Conservation (phyloP, 2,113 vertebrate species). For the Epinephelus moara region DNA sequence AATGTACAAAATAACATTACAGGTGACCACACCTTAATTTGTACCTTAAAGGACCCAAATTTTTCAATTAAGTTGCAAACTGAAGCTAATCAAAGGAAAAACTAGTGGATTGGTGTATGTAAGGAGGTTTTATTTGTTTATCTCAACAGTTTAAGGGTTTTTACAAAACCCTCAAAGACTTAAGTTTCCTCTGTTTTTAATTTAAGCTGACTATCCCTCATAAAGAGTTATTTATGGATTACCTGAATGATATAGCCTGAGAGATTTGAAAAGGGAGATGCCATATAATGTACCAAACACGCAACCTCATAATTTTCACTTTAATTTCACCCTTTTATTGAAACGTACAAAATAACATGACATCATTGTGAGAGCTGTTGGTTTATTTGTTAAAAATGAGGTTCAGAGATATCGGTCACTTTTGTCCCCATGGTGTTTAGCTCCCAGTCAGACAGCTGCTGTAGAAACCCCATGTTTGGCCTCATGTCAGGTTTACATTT, state of each 20-base stretch:
- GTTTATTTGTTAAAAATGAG: constrained; percentile 70
- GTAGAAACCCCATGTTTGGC: constrained; percentile 86
- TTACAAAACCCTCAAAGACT: not conserved
- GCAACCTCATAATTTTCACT: too few relatives aligned
- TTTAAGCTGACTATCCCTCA: too few relatives aligned
- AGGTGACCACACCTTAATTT: too few relatives aligned
- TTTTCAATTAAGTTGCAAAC: too few relatives aligned
- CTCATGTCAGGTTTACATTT: constrained; percentile 86
- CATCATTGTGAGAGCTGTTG: accelerated
- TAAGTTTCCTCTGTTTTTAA: not conserved
- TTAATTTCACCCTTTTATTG: not conserved
- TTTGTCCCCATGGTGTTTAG: constrained; percentile 47
- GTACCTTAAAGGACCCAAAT: too few relatives aligned
- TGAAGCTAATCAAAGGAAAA: too few relatives aligned
- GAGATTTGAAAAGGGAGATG: not conserved
- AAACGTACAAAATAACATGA: not conserved
- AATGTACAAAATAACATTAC: not conserved
- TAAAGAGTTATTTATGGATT: not conserved
- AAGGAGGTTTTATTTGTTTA: not conserved
- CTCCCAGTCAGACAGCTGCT: constrained; percentile 91
- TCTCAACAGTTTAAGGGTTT: not conserved
- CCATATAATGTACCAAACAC: too few relatives aligned
- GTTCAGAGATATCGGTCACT: constrained; percentile 80
- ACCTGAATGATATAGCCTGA: not conserved
- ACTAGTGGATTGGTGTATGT: too few relatives aligned